phyloP scores from a whole-genome alignment of 2,888 invertebrate genomes.

The Matsumyia berberina region DNA sequence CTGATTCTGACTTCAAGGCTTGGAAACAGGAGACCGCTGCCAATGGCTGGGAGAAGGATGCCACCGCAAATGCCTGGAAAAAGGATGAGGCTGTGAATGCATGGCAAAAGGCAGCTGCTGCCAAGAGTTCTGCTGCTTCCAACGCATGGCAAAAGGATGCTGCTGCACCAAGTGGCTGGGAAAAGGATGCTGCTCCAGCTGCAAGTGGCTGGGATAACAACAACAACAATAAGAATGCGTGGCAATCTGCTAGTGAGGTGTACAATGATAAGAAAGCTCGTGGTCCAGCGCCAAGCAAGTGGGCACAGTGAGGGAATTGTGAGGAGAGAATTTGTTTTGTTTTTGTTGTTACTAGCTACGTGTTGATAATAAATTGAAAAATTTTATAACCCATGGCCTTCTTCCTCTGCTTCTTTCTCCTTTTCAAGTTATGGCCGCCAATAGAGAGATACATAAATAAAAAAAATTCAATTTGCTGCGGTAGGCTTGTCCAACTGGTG shows the following conservation, averaged over 20 bases:
- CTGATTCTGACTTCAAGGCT: constrained; percentile 47
- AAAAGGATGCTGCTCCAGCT: neutral
- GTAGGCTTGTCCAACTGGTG: constrained; percentile 20
- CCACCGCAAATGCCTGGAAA: constrained; percentile 26
- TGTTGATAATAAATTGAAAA: constrained; percentile 36
- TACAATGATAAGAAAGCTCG: constrained; percentile 41
- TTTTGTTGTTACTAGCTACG: constrained; percentile 29
- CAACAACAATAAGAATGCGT: constrained; percentile 8
- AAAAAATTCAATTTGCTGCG: neutral
- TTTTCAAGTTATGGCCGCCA: neutral
- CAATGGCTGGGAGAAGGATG: constrained; percentile 39
- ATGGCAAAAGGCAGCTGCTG: constrained; percentile 34
- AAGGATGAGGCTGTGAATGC: constrained; percentile 20
- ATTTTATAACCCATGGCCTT: neutral
- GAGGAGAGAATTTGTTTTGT: neutral
- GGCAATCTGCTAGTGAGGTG: constrained; percentile 34
- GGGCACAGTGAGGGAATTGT: constrained; percentile 5
- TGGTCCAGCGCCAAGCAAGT: constrained; percentile 45
- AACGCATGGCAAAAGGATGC: constrained; percentile 36
- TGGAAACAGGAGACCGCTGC: constrained; percentile 48
- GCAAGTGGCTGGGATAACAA: constrained; percentile 16
- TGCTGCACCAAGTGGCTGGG: constrained; percentile 18
- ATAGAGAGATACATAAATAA: neutral
- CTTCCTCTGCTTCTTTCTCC: neutral
- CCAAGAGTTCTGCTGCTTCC: constrained; percentile 11